Evolutionary conservation across 2,888 invertebrate genomes (phyloP), one percentile per base, ranked within the genome.

Genomic region (Allophyes oxyacanthae): DNA sequence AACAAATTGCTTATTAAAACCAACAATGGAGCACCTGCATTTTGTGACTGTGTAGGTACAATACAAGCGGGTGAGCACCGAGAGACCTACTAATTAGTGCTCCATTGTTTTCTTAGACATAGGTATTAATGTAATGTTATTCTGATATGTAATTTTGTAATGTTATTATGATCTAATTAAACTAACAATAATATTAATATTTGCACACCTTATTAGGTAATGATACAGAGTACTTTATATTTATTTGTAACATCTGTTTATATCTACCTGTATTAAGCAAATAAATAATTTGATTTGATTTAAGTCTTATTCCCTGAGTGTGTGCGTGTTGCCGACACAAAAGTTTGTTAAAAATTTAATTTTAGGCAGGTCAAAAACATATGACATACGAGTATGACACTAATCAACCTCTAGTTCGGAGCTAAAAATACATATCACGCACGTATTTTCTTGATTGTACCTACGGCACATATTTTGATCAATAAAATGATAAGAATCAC

Each of bases 1-100:
- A 60, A 57, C 61, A 69, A 64, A 66, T 64, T 64, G 52, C 60
- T 70, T 55, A 53, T 66, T 69, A 64, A 59, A 65, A 72, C 56
- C 55, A 65, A 63, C 63, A 63, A 50, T 62, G 54, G 61, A 52
- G 44, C 68, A 72, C 69, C 72, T 72, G 66, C 44, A 63, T 63
- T 63, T 61, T 66, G 60, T 64, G 58, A 58, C 61, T 61, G 26
- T 41, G 34, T 44, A 8, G 10, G 41, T 40, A 46, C 50, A 37
- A 46, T 26, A 38, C 32, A 45, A 32, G 41, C 32, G 30, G 28
- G 55, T 37, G 40, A 46, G 33, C 26, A 13, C 44, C 46, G 59
- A 55, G 37, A 62, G 43, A 14, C 15, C 34, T 40, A 36, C 30
- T 64, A 69, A 61, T 69, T 59, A 57, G 48, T 54, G 14, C 9